Evolutionary conservation across 2,888 invertebrate species (phyloP), one percentile per base, ranked within the genome.

Genomic region (Orthosia gothica): DNA sequence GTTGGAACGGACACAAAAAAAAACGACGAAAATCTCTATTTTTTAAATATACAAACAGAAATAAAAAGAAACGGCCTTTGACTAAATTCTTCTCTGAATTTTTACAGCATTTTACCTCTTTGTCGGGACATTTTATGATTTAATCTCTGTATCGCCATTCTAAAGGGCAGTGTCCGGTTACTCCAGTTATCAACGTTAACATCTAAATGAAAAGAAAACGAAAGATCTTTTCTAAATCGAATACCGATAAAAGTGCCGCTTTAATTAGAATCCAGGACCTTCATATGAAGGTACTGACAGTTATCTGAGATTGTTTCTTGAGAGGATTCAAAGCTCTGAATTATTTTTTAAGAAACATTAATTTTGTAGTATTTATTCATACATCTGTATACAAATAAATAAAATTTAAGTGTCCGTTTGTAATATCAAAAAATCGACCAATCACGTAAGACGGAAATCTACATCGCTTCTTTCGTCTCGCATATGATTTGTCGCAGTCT

Each of bases 231-330:
- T 54, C 23, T 47, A 26, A 55, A 73, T 72, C 49, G 47, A 68
- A 81, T 67, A 32, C 50, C 49, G 45, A 66, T 5, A 73, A 59
- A 52, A 64, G 52, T 26, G 61, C 23, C 16, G 18, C 49, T 59
- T 71, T 79, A 71, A 79, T 82, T 70, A 74, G 20, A 63, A 54
- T 57, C 32, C 47, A 47, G 63, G 66, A 64, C 70, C 78, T 66
- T 82, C n/a, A 70, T 61, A 70, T 70, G 55, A 74, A 71, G 62
- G 7, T 65, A 20, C 54, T 64, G 50, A 70, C 54, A 57, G 65
- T 68, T 68, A 69, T 45, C 23, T 63, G 18, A 64, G 58, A 54
- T 49, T 76, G 50, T 76, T 64, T 32, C 47, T 69, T 58, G 32
- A 69, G 47, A 76, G 40, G 40, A 40, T 32, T 63, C 45, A 16